Evolutionary conservation across 2,888 invertebrate species (phyloP).

Genomic region (Dasypogon diadema): DNA sequence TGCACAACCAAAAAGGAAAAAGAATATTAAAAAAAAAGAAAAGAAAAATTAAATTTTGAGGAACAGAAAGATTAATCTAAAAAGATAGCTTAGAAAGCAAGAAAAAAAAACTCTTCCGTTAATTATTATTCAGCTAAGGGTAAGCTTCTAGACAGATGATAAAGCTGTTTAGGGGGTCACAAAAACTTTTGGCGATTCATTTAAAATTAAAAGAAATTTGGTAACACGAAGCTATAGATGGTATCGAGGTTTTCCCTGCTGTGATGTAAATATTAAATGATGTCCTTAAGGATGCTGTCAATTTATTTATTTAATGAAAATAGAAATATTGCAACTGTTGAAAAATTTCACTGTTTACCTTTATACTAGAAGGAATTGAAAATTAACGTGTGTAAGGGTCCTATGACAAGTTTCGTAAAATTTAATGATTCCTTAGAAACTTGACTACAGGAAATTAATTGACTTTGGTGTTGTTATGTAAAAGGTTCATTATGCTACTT

Average conservation of each 20-base stretch:
- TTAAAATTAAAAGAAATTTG: constrained; percentile 19
- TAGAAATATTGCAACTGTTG: not conserved
- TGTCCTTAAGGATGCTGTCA: not conserved
- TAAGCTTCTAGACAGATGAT: constrained; percentile 46
- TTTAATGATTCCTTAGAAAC: too few relatives aligned
- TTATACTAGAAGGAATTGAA: too few relatives aligned
- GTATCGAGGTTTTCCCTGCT: not conserved
- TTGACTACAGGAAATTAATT: too few relatives aligned
- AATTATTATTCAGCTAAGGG: constrained; percentile 32
- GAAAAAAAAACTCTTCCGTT: constrained; percentile 21
- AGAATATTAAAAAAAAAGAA: constrained; percentile 4
- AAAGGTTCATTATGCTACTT: too few relatives aligned
- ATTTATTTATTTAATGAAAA: not conserved
- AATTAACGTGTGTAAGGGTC: too few relatives aligned
- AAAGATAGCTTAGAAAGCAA: constrained; percentile 18
- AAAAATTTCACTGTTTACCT: too few relatives aligned
- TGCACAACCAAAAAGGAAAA: constrained; percentile 1
- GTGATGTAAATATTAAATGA: too few relatives aligned
- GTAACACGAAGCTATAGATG: constrained; percentile 19
- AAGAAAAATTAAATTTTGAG: constrained; percentile 9
- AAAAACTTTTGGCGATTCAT: constrained; percentile 25
- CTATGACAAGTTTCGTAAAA: too few relatives aligned
- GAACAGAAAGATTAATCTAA: constrained; percentile 32
- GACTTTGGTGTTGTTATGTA: too few relatives aligned
- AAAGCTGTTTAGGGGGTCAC: constrained; percentile 34